Conservation (phyloP, 1,140 invertebrate species). For the Zaprionus kolodkinae region DNA sequence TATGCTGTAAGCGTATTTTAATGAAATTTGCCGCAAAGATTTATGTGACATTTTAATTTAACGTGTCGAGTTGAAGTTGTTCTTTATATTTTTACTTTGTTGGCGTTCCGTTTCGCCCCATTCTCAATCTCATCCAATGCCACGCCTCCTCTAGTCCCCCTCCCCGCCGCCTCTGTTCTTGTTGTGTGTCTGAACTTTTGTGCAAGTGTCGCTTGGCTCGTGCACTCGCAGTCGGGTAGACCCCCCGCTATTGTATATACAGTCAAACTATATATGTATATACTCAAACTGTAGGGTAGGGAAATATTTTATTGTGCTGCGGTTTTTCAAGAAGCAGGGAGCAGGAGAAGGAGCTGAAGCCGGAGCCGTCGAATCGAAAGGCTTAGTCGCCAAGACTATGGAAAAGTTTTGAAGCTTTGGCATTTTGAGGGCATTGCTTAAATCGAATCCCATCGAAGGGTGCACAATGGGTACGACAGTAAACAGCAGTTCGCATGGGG, state of each 20-base stretch:
- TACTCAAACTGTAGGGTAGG: slow-evolving; percentile 24
- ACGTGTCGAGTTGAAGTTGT: slow-evolving; percentile 80
- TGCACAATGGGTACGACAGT: slow-evolving; percentile 1
- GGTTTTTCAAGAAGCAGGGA: slow-evolving; percentile 33
- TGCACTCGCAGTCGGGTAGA: slow-evolving; percentile 47
- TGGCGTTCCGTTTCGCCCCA: neutral
- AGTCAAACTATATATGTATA: neutral
- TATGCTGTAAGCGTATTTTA: slow-evolving; percentile 82
- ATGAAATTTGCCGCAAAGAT: slow-evolving; percentile 81
- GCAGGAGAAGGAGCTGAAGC: no score
- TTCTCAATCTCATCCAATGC: slow-evolving; percentile 17
- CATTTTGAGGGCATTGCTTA: slow-evolving; percentile 53
- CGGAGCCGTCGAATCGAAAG: neutral
- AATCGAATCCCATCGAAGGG: slow-evolving; percentile 29
- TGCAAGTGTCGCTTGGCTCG: slow-evolving; percentile 69
- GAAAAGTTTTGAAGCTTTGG: slow-evolving; percentile 59
- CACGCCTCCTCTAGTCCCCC: no score
- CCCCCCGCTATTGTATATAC: neutral
- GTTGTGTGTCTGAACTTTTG: slow-evolving; percentile 75
- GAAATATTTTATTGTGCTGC: slow-evolving; percentile 80
- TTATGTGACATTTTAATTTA: slow-evolving; percentile 83
- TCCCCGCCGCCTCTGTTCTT: slow-evolving; percentile 31
- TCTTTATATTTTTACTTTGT: slow-evolving; percentile 60
- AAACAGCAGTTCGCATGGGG: neutral
- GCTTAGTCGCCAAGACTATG: slow-evolving; percentile 38